Conservation (phyloP, 2,888 invertebrate species). For the Chloromyia formosa region DNA sequence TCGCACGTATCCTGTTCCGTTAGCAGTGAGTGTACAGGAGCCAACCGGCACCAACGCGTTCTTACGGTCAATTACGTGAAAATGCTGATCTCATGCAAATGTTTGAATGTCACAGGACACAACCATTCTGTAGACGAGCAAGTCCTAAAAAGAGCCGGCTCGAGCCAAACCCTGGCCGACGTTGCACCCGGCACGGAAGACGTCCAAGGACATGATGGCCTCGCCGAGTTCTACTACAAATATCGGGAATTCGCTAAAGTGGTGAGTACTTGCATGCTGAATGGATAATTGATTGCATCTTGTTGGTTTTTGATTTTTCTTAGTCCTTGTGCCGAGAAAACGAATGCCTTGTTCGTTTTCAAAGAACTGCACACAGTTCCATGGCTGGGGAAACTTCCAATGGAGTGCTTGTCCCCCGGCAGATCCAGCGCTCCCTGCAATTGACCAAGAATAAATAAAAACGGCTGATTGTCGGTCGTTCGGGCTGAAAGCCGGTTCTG, state of each 20-base stretch:
- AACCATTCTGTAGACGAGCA: conserved; percentile 45
- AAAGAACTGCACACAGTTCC: background rate
- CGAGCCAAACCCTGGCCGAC: conserved; percentile 4
- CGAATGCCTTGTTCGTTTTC: background rate
- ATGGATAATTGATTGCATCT: background rate
- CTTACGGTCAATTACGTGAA: conserved; percentile 28
- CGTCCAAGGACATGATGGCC: conserved; percentile 15
- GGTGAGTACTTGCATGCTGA: conserved; percentile 39
- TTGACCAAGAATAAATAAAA: conserved; percentile 34
- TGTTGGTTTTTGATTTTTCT: background rate
- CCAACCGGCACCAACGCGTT: too few species aligned
- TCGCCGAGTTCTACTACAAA: conserved; percentile 23
- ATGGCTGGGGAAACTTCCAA: too few species aligned
- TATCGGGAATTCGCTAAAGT: conserved; percentile 38
- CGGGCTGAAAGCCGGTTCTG: conserved; percentile 33
- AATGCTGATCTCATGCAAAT: conserved; percentile 73
- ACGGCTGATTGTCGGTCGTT: conserved; percentile 33
- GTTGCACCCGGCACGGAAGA: conserved; percentile 8
- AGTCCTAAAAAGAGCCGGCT: conserved; percentile 69
- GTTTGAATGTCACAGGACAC: conserved; percentile 69
- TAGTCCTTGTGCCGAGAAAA: background rate
- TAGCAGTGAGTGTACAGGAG: too few species aligned
- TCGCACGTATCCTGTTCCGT: too few species aligned
- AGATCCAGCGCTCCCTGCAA: too few species aligned
- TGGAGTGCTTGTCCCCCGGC: too few species aligned